Percentiles rank a stretch among this genome's conserved stretches.
Evolutionary conservation across 2,888 invertebrate species (phyloP).

Genomic region (Drosophila anomalata): DNA sequence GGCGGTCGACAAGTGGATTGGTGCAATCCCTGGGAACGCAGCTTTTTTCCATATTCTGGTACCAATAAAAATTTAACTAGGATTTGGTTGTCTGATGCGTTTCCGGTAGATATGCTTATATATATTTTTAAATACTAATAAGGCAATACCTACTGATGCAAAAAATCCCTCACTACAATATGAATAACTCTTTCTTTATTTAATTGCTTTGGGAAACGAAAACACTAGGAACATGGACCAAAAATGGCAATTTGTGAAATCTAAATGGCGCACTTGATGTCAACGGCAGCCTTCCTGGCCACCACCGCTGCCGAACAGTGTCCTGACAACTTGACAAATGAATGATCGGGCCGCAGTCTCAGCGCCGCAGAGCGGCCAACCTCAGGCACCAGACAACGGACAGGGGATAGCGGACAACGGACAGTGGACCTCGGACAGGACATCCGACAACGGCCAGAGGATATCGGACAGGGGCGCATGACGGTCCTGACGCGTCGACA

Average conservation of each 20-base stretch:
- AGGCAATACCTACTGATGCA: not conserved
- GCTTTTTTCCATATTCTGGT: not conserved
- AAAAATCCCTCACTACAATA: not conserved
- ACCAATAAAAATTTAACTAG: not conserved
- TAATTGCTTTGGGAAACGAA: not conserved
- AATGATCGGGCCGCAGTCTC: constrained; percentile 60
- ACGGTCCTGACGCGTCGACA: constrained; percentile 66
- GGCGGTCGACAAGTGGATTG: not conserved
- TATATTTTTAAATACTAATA: not conserved
- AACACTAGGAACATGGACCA: not conserved
- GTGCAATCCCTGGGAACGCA: not conserved
- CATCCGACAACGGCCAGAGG: constrained; percentile 7
- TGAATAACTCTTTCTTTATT: not conserved
- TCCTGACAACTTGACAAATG: constrained; percentile 74
- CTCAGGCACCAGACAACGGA: constrained; percentile 50
- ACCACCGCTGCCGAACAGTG: constrained; percentile 22
- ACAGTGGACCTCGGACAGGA: constrained; percentile 1
- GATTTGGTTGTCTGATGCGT: not conserved
- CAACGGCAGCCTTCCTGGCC: constrained; percentile 31
- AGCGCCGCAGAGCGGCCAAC: constrained; percentile 56
- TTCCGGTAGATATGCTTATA: not conserved
- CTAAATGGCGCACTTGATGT: constrained; percentile 47
- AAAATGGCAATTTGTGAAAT: constrained; percentile 21
- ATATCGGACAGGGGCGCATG: constrained; percentile 24
- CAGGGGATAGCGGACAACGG: constrained; percentile 6